Evolutionary conservation across 2,797 vertebrate genomes (phyloP).

Genomic region (Gambusia yucatana): DNA sequence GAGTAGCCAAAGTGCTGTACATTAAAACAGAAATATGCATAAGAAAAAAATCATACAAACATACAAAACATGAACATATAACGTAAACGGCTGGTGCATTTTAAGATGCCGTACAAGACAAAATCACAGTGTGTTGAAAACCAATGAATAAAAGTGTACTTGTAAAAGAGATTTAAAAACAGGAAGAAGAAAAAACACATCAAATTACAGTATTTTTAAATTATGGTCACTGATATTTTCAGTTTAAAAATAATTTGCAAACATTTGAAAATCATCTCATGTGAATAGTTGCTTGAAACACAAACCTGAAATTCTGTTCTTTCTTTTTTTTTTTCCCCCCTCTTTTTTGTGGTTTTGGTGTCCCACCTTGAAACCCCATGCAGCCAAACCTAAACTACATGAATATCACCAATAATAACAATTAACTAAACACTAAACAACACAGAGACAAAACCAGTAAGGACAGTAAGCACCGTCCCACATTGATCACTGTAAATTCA

Average conservation of each 20-base stretch:
- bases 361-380: neutral
- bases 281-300: neutral
- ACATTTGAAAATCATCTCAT: neutral
- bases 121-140: too few species aligned
- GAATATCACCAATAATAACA: neutral
- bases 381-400: neutral
- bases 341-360: neutral
- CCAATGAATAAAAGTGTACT: too few species aligned
- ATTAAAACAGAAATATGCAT: too few species aligned
- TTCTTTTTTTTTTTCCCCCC: neutral
- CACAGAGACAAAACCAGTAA: neutral
- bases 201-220: neutral
- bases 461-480: neutral
- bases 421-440: neutral
- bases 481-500: too few species aligned
- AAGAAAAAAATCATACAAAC: too few species aligned
- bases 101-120: too few species aligned
- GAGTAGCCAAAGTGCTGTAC: too few species aligned
- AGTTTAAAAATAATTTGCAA: neutral
- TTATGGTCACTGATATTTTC: neutral
- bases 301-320: neutral
- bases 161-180: too few species aligned
- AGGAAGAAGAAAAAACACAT: neutral
- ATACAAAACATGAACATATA: too few species aligned
- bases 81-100: too few species aligned